Base-by-base conservation (phyloP, 1,140 invertebrate species). In the Rhizoglyphus robini region DNA sequence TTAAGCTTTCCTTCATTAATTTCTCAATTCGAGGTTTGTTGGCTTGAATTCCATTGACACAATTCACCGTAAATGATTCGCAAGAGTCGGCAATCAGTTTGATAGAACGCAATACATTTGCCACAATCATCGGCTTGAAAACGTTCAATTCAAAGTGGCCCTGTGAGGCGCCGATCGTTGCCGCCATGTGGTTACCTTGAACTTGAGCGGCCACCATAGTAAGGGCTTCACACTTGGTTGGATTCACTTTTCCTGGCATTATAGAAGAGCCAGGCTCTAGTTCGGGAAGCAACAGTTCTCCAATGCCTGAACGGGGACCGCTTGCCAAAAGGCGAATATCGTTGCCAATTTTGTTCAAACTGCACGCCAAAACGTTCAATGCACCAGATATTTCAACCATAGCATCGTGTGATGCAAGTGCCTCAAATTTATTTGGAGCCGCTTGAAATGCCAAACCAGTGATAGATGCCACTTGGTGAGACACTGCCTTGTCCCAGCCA, bases 121-220 rank as follows among this genome's bases (percentile, higher is more conserved):
- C 82, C 4, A 96, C 90, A 61, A 99, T 97, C 78, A 99, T 81
- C 0, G 96, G 94, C 75, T 98, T 99, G 79, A 97, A 99, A 0
- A 99, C 96, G 77, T 99, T 99, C 4, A 99, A 80, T 77, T 99
- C 95, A 79, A 99, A 98, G 77, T 99, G 96, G 1, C 96, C 96
- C 72, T 94, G 96, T 67, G 87, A 86, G n/a, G 91, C 94, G 48
- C 91, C 94, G 38, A 99, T 74, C 1, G 87, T 88, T 8, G 89
- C 86, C 0, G 96, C 94, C 18, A 96, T 90, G 75, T 98, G 89
- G 78, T 99, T 99, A 34, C 95, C 95, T 87, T 98, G 96, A 27
- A 99, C 91, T 79, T 99, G 96, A 34, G 92, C 90, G 23, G 90
- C 88, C 0, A 98, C 85, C 96, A 99, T 99, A 0, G 96, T 99